Evolutionary conservation across 2,797 vertebrate genomes (phyloP), one percentile per base, ranked within the genome.

Genomic region (Danio jaintianensis): DNA sequence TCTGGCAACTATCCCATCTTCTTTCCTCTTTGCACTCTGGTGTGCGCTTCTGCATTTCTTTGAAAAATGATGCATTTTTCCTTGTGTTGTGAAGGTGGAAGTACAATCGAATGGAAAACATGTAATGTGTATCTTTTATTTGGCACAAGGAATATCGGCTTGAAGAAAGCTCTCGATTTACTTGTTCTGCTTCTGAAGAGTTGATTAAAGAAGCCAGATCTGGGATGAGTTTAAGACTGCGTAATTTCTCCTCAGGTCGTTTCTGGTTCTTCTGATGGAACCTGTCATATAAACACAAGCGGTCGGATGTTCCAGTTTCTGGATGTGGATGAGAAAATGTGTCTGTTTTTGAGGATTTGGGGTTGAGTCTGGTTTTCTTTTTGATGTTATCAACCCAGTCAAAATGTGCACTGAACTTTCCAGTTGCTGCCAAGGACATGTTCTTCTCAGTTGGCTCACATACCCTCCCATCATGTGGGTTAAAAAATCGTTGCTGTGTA

Each of bases 81-180:
- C 11, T 81, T 7, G 52, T 50, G 36, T 81, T 81, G 48, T 83
- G 82, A 0, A 83, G 67, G n/a, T 85, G 71, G 22, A 85, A 82
- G 40, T 72, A 20, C 0, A 83, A 7, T 18, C 77, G 18, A 2
- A 82, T 15, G 15, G 77, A 64, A 18, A 76, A 80, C 72, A 75
- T 79, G 42, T 59, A 85, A 18, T 85, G 72, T 1, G 4, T 22
- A 18, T 82, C 58, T 15, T 82, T 82, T 70, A 82, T 75, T 29
- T 73, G 47, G 4, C 64, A 75, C 0, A 77, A 59, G 22, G 69
- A 85, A 18, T 85, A 85, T 1, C 40, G 38, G 45, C 58, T 79
- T 8, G 64, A 79, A 18, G 80, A 76, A 7, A 80, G 67, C 58
- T 81, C 78, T 64, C 73, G 71, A 64, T 85, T 82, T n/a, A 76